A percentile compares a stretch with the other conserved stretches of the same genome.
phyloP scores from a whole-genome alignment of 92 coral and sea anemone species.

The Phenganax subtilis region DNA sequence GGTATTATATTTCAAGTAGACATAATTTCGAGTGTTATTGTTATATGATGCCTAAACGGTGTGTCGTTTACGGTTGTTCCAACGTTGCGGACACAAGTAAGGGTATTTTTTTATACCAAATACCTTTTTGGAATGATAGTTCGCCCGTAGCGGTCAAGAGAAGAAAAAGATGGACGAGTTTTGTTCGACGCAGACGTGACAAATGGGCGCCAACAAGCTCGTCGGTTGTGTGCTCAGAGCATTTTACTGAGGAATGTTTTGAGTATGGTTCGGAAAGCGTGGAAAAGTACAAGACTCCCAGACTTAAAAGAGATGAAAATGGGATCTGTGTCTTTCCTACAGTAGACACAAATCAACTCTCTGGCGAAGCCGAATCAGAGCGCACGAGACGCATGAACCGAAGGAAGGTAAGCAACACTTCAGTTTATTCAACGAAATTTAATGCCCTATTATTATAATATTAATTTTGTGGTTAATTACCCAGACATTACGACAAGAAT shows the following conservation, averaged over 20 bases:
- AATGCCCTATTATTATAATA: too few relatives aligned
- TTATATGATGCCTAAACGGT: conserved; percentile 1
- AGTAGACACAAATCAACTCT: conserved; percentile 12
- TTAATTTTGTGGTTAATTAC: not conserved
- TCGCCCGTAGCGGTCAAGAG: conserved; percentile 7
- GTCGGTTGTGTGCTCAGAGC: not conserved
- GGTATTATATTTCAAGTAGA: not conserved
- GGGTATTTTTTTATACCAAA: conserved; percentile 2
- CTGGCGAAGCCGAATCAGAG: conserved; percentile 2
- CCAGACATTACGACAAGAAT: not conserved
- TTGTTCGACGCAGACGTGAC: not conserved
- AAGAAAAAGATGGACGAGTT: conserved; percentile 2
- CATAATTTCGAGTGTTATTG: not conserved
- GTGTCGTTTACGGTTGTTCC: conserved; percentile 2
- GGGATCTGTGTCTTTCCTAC: conserved; percentile 24
- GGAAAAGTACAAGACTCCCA: not conserved
- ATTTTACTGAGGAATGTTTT: not conserved
- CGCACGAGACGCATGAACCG: conserved; percentile 16
- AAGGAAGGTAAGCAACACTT: conserved; percentile 10
- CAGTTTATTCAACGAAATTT: not conserved
- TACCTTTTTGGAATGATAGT: conserved; percentile 11
- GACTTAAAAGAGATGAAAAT: conserved; percentile 12
- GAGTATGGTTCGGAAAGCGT: not conserved
- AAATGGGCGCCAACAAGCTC: not conserved
- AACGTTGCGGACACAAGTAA: not conserved